Base-by-base conservation (phyloP, 2,113 vertebrate species). In the Oxygymnocypris stewartii region DNA sequence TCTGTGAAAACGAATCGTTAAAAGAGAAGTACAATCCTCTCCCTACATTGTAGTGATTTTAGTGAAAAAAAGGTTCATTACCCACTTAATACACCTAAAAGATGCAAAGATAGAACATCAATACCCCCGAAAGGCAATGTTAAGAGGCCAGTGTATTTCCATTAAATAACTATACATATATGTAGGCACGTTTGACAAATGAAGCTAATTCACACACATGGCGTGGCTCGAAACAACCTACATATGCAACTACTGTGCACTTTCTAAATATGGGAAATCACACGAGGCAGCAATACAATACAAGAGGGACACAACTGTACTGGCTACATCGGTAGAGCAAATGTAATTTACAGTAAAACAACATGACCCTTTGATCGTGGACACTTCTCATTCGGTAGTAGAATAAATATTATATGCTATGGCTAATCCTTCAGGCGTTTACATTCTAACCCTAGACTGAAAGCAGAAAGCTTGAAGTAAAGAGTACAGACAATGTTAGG, bases 371-470 rank as follows among this genome's bases (percentile, higher is more conserved):
- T 96, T 95, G 96, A 95, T 97, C 95, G 94, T 95, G 95, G 95
- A 95, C 91, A 94, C 95, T 94, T 95, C 90, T 97, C 94, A 94
- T 96, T 97, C 96, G 96, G 44, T 96, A 96, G 95, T 96, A 94
- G 95, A 97, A 97, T 98, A 97, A 97, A 98, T 98, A 96, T 93
- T 87, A 92, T 95, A 94, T 94, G 88, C 96, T 97, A 97, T 96
- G 95, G 96, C 96, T 98, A 97, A 94, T 96, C 95, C 95, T 96
- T 88, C 91, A 90, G 91, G 92, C 94, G 95, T 97, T 96, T 96
- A 96, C 95, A 96, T 95, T 96, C 96, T 97, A 97, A 96, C 91
- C 94, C 96, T 96, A 97, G 90, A 94, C 95, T 95, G 95, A 96
- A 95, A 96, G 96, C 93, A 95, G 94, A 95, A 93, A 97, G 96